Conservation (phyloP, 2,113 vertebrate species). For the Neodon shergylaensis region DNA sequence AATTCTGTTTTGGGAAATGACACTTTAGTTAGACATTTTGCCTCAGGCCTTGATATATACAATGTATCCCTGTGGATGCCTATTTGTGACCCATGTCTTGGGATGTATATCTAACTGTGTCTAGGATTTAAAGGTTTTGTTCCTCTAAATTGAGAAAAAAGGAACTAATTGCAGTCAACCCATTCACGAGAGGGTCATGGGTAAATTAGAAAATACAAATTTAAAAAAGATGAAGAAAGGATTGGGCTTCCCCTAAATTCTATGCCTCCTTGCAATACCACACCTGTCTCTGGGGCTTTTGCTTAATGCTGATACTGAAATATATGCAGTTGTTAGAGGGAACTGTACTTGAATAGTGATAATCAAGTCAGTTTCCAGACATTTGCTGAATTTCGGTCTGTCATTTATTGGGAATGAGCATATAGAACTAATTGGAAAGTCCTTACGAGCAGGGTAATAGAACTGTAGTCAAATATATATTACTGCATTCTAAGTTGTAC, state of each 20-base stretch:
- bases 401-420: neutral
- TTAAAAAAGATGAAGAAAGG: neutral
- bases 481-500: slow-evolving; percentile 3
- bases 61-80: neutral
- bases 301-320: neutral
- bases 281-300: neutral
- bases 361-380: neutral
- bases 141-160: neutral
- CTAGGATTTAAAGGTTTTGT: neutral
- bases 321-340: neutral
- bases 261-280: neutral
- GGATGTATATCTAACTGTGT: neutral
- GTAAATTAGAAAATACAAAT: neutral
- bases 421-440: neutral
- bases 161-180: neutral
- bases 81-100: neutral
- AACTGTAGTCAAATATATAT: neutral
- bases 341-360: neutral
- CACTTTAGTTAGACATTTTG: neutral
- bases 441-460: neutral
- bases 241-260: neutral
- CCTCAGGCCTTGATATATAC: neutral
- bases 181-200: neutral
- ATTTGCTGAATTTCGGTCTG: neutral
- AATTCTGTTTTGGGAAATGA: neutral